Conservation (phyloP, 30 jellyfish, hydroid and myxozoan genomes). For the Hydra vulgaris region DNA sequence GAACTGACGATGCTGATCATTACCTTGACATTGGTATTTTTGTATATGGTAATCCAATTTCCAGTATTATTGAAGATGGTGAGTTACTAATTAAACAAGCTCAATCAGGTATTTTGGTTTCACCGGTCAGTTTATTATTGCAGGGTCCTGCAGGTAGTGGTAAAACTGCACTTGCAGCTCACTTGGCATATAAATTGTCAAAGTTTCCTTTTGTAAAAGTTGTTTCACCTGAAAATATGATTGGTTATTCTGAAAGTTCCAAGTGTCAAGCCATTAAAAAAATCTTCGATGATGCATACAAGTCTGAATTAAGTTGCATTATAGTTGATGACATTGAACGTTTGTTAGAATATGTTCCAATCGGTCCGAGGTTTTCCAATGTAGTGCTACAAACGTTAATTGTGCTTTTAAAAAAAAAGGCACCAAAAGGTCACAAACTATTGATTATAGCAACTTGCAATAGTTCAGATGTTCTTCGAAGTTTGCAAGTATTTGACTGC, state of each 20-base stretch:
- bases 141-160: slow-evolving; percentile 92
- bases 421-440: slow-evolving; percentile 69
- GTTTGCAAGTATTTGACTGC: slow-evolving; percentile 52
- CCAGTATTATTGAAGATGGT: slow-evolving; percentile 60
- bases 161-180: slow-evolving; percentile 92
- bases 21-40: slow-evolving; percentile 78
- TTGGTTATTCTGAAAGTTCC: slow-evolving; percentile 91
- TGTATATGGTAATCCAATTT: slow-evolving; percentile 62
- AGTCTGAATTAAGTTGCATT: slow-evolving; percentile 90
- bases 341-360: slow-evolving; percentile 86
- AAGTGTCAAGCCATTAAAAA: slow-evolving; percentile 90
- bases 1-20: slow-evolving; percentile 63
- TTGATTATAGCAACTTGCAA: slow-evolving; percentile 87
- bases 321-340: slow-evolving; percentile 98
- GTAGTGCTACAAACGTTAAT: slow-evolving; percentile 79
- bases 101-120: slow-evolving; percentile 56
- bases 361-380: slow-evolving; percentile 94
- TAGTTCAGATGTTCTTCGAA: slow-evolving; percentile 61
- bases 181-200: slow-evolving; percentile 69
- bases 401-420: slow-evolving; percentile 74
- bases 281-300: slow-evolving; percentile 92
- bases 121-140: slow-evolving; percentile 95
- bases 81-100: slow-evolving; percentile 70
- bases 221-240: slow-evolving; percentile 95
- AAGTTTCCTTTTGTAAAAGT: slow-evolving; percentile 88